phyloP scores from a whole-genome alignment of 2,113 vertebrate species.

The Rhinoderma darwinii region DNA sequence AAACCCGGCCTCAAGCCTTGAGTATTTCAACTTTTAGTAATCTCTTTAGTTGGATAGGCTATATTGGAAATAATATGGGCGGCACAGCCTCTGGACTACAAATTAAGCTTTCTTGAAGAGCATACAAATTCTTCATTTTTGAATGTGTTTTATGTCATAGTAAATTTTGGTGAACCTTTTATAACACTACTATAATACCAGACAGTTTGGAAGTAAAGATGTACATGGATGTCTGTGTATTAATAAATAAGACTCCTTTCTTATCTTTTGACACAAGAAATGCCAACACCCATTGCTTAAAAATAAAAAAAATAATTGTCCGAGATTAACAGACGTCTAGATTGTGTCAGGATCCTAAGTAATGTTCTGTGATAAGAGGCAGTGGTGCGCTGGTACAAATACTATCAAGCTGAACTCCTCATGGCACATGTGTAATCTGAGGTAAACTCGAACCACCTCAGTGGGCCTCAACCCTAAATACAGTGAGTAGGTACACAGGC shows the following conservation, averaged over 20 bases:
- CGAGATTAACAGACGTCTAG: background rate
- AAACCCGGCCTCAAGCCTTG: too few species aligned
- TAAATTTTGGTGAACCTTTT: too few species aligned
- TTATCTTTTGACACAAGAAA: constrained; percentile 16
- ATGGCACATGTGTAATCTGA: background rate
- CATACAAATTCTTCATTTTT: too few species aligned
- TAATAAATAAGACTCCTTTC: background rate
- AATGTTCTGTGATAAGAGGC: background rate
- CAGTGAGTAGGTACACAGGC: background rate
- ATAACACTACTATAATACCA: background rate
- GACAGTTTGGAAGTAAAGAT: background rate
- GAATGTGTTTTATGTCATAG: too few species aligned
- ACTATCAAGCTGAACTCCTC: background rate
- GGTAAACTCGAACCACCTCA: background rate
- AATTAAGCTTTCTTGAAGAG: too few species aligned
- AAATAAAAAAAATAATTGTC: background rate
- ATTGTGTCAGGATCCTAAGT: constrained; percentile 7
- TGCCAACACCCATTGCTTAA: constrained; percentile 12
- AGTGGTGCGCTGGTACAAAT: background rate
- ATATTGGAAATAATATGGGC: too few species aligned
- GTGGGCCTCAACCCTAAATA: background rate
- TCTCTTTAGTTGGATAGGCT: too few species aligned
- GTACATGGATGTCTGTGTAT: background rate
- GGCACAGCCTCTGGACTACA: too few species aligned
- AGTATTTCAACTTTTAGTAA: too few species aligned